Evolutionary conservation across 2,888 invertebrate genomes (phyloP), one percentile per base, ranked within the genome.

Genomic region (Meteorus cinctellus): DNA sequence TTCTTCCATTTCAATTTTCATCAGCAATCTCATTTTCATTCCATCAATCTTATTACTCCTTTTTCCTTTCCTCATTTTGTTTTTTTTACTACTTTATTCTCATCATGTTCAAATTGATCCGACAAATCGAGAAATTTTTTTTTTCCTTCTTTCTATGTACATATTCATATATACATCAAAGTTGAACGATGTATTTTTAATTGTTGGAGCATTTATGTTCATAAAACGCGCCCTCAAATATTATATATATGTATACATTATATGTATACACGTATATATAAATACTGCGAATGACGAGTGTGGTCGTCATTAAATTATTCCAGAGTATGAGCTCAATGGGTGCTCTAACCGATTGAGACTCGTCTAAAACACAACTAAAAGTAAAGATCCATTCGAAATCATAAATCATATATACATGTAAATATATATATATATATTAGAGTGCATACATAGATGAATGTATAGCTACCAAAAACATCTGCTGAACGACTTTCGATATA

Each of bases 241-340:
- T 36, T 27, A 67, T 45, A 36, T 27, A 67, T 8, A 24, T 24
- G 24, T 24, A 24, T 24, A 24, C 24, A 65, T 36, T 27, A 67
- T 45, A 36, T 27, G 45, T 8, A 34, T 34, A 34, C 34, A 34
- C 8, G 2, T 34, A 34, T 48, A 59, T 51, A 72, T 60, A 75
- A 66, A 45, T 27, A 65, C 67, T 68, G 69, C 60, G 66, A 67
- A 65, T 68, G 75, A 72, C 68, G 78, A 72, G 69, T 74, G 81
- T 80, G 83, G 80, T 83, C 84, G 84, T 88, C 89, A 86, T 89
- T 89, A 89, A 89, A 89, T 89, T 89, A 89, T 89, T 89, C 89
- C 89, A 81, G 86, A 78, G 83, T 81, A 81, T 85, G 84, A 83
- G 81, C 83, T 79, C 83, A 78, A 83, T 84, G 81, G 82, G 82